Evolutionary conservation across 2,888 invertebrate species (phyloP), one percentile per base, ranked within the genome.

Genomic region (Spialia ferax): DNA sequence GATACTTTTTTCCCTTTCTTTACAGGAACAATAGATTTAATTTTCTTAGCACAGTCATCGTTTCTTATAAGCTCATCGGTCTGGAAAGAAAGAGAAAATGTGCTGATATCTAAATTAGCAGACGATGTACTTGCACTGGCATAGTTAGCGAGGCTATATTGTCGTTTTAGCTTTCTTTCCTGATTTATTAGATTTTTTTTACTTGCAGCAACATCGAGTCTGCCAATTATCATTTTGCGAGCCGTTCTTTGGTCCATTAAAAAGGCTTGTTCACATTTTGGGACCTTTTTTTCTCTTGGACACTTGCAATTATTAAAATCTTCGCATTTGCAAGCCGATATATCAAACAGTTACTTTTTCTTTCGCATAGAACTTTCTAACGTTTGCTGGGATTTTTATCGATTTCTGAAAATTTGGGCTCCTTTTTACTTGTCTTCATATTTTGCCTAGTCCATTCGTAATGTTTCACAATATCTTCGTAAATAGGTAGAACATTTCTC

Each of bases 381-480:
- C n/a, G 11, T 38, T 11, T 38, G 13, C 4, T 11, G 38, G 38
- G 38, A 48, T 23, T 42, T 15, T 63, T 42, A 38, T 38, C 54
- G 23, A 55, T 55, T 55, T 63, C 54, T 8, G 42, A n/a, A 62
- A 63, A 55, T 22, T 6, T 57, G 20, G 70, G 67, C 38, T 70
- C 67, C 35, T 71, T 63, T 63, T 26, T 18, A 29, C 59, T 60
- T 52, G 61, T 32, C 63, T 67, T 65, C 13, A 62, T 6, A 26
- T 35, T 3, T 10, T 56, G 60, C 50, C 70, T 60, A 15, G 50
- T 61, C 68, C 67, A 70, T 56, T 70, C 63, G 35, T 70, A 67
- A 23, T 35, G 68, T 13, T 68, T 68, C 64, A 71, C 65, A 1
- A 69, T 50, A 65, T 71, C 62, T 63, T 71, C 69, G 48, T 68